Conservation (phyloP, 2,113 vertebrate species). For the Crotophaga sulcirostris region DNA sequence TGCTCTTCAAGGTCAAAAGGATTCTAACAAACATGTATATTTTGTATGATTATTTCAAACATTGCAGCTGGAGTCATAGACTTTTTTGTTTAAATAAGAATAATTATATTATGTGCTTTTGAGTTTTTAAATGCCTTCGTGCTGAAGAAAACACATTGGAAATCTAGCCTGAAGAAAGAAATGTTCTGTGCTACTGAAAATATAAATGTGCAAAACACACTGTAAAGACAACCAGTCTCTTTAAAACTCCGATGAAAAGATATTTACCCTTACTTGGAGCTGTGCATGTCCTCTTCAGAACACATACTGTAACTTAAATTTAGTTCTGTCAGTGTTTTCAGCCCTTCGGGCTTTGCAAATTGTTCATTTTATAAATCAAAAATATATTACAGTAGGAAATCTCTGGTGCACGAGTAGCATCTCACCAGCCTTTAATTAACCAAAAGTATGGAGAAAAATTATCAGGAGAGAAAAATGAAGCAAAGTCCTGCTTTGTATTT, state of each 20-base stretch:
- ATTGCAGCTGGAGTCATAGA: conserved; percentile 76
- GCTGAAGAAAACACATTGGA: conserved; percentile 65
- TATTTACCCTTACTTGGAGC: neutral
- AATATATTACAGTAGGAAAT: neutral
- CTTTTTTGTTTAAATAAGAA: conserved; percentile 74
- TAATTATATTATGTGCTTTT: conserved; percentile 71
- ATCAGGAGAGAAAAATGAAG: neutral
- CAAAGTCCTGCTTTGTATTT: conserved; percentile 22
- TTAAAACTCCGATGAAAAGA: neutral
- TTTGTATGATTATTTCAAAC: conserved; percentile 86
- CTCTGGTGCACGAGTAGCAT: neutral
- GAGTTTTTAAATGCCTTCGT: conserved; percentile 71
- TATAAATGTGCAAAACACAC: conserved; percentile 12
- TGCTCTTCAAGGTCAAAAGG: conserved; percentile 80
- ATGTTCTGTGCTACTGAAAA: conserved; percentile 40
- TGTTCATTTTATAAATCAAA: neutral
- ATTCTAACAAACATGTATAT: conserved; percentile 85
- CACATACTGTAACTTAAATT: conserved; percentile 1
- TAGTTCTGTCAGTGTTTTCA: neutral
- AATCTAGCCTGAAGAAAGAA: conserved; percentile 53
- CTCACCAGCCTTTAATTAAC: conserved; percentile 10
- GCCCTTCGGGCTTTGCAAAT: neutral
- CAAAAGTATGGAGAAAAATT: conserved; percentile 2
- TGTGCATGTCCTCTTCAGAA: conserved; percentile 31
- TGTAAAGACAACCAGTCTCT: conserved; percentile 9